Evolutionary conservation across 53 echinoderm and acorn worm genomes (phyloP), one percentile per base, ranked within the genome.

Genomic region (Henricia sp.): DNA sequence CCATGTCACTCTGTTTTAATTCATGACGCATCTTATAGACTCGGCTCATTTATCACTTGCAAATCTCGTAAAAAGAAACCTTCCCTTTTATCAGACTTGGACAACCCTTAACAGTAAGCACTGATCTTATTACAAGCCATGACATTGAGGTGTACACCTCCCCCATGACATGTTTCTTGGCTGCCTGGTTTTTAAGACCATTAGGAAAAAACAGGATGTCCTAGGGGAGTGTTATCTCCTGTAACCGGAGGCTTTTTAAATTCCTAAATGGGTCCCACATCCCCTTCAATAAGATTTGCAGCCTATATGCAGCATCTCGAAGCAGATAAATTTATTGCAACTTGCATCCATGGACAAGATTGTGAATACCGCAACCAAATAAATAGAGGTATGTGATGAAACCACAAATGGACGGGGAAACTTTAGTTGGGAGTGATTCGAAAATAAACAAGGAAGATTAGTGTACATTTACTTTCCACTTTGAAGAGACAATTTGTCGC

Each of bases 181-280:
- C n/a, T n/a, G 23, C 54, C n/a, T n/a, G n/a, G n/a, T 52, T 36
- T 12, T 17, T 76, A 76, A 76, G 76, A 76, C 59, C 76, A 57
- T 76, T 58, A 57, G 57, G 27, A 46, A 0, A 16, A 4, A 27
- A n/a, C 23, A 42, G 26, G 59, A 41, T 28, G 57, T 56, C 42
- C 17, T 40, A 58, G 27, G 40, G 6, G 59, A 58, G 58, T 41
- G 55, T 74, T 37, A 54, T 13, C 26, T 51, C 35, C 32, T 53
- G n/a, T n/a, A n/a, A 37, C 23, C 59, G 41, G 38, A 23, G 56
- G 37, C 40, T 6, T 58, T 54, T 58, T 25, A 11, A 76, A 25
- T 20, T 24, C 19, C 56, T 76, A 23, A 34, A 56, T 29, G 40
- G 71, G 3, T 42, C 27, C 48, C 20, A 40, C 6, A 9, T 35